A percentile compares a stretch with the other conserved stretches of the same genome.
Conservation (phyloP, 2,888 invertebrate genomes). For the Drosophila incognita region DNA sequence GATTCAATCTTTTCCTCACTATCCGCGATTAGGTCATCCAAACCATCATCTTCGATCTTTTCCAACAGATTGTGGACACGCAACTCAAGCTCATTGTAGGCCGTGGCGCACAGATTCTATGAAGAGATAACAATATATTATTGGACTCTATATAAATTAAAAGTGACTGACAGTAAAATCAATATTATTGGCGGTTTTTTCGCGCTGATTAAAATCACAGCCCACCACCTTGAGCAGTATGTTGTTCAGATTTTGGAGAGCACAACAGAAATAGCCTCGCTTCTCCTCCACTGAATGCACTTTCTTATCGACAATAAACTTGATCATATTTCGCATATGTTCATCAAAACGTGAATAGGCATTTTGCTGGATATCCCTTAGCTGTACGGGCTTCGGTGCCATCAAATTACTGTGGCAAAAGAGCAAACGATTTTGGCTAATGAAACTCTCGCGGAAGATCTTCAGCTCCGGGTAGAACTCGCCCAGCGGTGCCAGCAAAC, state of each 20-base stretch:
- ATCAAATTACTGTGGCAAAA: slow-evolving; percentile 22
- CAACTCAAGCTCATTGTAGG: slow-evolving; percentile 60
- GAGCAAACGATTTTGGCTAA: slow-evolving; percentile 59
- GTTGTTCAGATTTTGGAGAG: slow-evolving; percentile 68
- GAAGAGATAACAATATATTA: not conserved
- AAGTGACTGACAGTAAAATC: slow-evolving; percentile 61
- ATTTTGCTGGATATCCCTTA: slow-evolving; percentile 30
- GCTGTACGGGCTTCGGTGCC: accelerated
- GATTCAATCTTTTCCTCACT: not conserved
- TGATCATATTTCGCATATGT: slow-evolving; percentile 43
- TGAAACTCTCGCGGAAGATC: slow-evolving; percentile 47
- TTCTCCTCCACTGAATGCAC: slow-evolving; percentile 50
- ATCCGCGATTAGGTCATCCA: slow-evolving; percentile 11
- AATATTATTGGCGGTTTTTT: slow-evolving; percentile 57
- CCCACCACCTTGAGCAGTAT: slow-evolving; percentile 71
- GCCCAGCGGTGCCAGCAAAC: slow-evolving; percentile 58
- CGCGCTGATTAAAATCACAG: slow-evolving; percentile 70
- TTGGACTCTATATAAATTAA: not conserved
- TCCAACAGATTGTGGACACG: slow-evolving; percentile 49
- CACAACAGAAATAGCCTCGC: slow-evolving; percentile 66
- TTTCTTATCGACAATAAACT: slow-evolving; percentile 52
- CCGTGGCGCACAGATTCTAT: slow-evolving; percentile 58
- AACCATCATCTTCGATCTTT: slow-evolving; percentile 39
- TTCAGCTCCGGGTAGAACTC: slow-evolving; percentile 53
- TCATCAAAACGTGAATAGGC: slow-evolving; percentile 52